Evolutionary conservation across 1,140 invertebrate species (phyloP).

Genomic region (Copidosoma floridanum): DNA sequence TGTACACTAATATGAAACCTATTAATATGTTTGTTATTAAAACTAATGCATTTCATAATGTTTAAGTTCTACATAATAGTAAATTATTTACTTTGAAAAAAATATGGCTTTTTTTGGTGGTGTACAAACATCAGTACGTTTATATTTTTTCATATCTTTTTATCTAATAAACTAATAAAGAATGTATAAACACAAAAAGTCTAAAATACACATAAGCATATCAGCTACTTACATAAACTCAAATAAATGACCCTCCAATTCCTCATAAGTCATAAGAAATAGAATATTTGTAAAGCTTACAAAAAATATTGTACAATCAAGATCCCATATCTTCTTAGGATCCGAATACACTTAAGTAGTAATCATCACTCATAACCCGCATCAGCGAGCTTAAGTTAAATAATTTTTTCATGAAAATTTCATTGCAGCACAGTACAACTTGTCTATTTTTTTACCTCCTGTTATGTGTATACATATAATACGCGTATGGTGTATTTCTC

Average conservation of each 20-base stretch:
- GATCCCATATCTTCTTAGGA: conserved; percentile 2
- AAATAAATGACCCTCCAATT: too few relatives aligned
- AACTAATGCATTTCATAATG: conserved; percentile 2
- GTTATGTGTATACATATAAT: conserved; percentile 18
- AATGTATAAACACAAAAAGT: conserved; percentile 20
- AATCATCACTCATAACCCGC: conserved; percentile 18
- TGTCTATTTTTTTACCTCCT: conserved; percentile 14
- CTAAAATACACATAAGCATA: conserved; percentile 12
- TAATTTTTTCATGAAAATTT: conserved; percentile 33
- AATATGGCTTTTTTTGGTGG: conserved; percentile 20
- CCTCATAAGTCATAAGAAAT: conserved; percentile 13
- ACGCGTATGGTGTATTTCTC: too few relatives aligned
- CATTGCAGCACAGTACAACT: conserved; percentile 16
- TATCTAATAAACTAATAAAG: conserved; percentile 26
- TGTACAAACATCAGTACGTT: background rate
- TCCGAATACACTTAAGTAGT: conserved; percentile 22
- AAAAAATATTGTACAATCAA: conserved; percentile 18
- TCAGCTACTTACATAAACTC: too few relatives aligned
- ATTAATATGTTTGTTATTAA: conserved; percentile 10
- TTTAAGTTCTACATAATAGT: conserved; percentile 19
- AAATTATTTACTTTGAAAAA: conserved; percentile 16
- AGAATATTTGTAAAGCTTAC: conserved; percentile 23
- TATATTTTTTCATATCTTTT: conserved; percentile 5
- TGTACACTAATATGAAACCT: conserved; percentile 2
- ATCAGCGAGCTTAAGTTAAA: conserved; percentile 27